Conservation (phyloP, 1,140 invertebrate genomes). For the Trinorchestia longiramus region DNA sequence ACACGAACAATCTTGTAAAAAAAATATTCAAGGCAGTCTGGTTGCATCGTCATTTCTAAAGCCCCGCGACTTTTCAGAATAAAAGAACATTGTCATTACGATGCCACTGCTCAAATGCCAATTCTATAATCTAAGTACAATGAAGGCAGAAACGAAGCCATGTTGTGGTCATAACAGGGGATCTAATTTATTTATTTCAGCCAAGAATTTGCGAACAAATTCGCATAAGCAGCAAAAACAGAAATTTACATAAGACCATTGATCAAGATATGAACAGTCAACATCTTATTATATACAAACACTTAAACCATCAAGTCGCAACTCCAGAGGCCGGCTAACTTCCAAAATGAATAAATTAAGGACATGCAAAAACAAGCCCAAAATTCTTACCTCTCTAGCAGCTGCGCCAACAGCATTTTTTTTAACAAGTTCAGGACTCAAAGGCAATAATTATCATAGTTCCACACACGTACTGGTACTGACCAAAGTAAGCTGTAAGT, state of each 20-base stretch:
- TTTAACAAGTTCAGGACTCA: background rate
- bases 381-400: too few species aligned
- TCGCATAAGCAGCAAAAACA: background rate
- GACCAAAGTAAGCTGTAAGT: background rate
- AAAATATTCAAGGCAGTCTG: background rate
- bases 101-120: background rate
- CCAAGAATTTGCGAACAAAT: background rate
- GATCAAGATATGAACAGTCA: constrained; percentile 45
- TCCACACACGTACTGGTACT: background rate
- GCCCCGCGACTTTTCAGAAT: background rate
- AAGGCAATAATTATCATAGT: background rate
- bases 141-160: background rate
- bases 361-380: background rate
- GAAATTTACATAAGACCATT: constrained; percentile 40
- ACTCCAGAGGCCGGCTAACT: background rate
- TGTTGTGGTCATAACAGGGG: background rate
- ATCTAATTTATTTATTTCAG: background rate
- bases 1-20: background rate
- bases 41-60: background rate
- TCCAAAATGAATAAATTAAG: background rate
- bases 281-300: constrained; percentile 47
- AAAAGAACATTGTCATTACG: background rate
- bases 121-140: background rate
- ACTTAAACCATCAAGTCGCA: background rate
- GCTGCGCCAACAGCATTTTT: too few species aligned